These are phyloP conservation scores for Trachythela sp. DNA, from an alignment of 64 coral and sea anemone genomes.

Conservation along the genomic window DNA sequence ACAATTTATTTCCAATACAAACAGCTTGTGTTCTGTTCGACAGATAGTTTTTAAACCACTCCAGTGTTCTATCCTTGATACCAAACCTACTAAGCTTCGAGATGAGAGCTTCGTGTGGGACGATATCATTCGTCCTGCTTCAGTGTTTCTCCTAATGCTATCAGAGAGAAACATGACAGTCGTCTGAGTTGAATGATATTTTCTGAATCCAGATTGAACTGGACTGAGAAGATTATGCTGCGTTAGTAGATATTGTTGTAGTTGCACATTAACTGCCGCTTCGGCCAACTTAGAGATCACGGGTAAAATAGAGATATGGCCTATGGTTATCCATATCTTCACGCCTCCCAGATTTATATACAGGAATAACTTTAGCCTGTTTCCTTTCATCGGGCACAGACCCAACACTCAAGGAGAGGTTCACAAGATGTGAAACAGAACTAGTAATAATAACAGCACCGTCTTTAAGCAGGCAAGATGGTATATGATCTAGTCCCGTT, in stretches of 20 bases:
- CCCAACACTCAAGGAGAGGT: too few relatives aligned
- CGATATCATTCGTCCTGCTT: neutral
- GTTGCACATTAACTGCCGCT: neutral
- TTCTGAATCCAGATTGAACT: neutral
- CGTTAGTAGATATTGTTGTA: neutral
- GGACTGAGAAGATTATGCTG: neutral
- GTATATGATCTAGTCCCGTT: slow-evolving; percentile 18
- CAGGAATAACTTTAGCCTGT: too few relatives aligned
- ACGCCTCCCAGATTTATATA: neutral
- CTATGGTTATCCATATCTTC: slow-evolving; percentile 13
- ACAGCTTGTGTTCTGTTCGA: neutral
- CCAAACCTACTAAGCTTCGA: neutral
- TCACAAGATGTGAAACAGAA: neutral
- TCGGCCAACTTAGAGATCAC: neutral
- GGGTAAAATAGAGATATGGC: slow-evolving; percentile 13
- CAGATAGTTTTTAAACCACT: neutral
- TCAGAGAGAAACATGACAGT: neutral
- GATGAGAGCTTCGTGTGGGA: neutral
- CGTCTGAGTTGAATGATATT: neutral
- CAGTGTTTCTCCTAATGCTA: neutral
- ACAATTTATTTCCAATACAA: neutral
- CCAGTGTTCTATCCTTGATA: neutral
- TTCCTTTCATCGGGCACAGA: too few relatives aligned
- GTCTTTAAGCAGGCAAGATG: slow-evolving; percentile 16
- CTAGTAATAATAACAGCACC: slow-evolving; percentile 10